Conservation (phyloP, 2,888 invertebrate genomes). For the Sphecodes monilicornis region DNA sequence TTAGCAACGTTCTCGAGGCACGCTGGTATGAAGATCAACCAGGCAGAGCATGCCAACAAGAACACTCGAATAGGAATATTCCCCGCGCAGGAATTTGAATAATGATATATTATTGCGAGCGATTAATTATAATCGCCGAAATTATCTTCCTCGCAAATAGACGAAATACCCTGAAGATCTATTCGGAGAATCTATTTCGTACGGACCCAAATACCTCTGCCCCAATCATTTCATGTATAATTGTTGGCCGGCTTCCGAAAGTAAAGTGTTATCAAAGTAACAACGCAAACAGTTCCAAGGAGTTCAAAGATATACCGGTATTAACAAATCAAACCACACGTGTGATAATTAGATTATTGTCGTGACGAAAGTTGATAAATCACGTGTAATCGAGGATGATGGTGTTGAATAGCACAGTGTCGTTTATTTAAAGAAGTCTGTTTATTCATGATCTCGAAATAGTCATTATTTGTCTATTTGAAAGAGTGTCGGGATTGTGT, state of each 20-base stretch:
- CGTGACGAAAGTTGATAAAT: not conserved
- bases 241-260: slow-evolving; percentile 21
- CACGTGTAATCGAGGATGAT: no score
- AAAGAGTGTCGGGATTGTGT: no score
- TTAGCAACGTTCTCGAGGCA: slow-evolving; percentile 19
- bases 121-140: slow-evolving; percentile 23
- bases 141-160: not conserved
- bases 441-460: no score
- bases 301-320: not conserved
- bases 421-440: no score
- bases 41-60: not conserved
- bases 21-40: not conserved
- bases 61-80: not conserved
- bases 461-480: no score
- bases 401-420: no score
- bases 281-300: not conserved
- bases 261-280: slow-evolving; percentile 7
- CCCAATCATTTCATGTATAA: slow-evolving; percentile 6
- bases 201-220: not conserved
- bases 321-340: not conserved
- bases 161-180: slow-evolving; percentile 10
- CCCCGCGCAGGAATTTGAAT: not conserved
- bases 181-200: not conserved
- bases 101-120: slow-evolving; percentile 7
- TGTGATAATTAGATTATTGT: not conserved